Evolutionary conservation across 30 jellyfish, hydroid and myxozoan genomes (phyloP).

Genomic region (Aurelia aurita complex sp. Pacific): DNA sequence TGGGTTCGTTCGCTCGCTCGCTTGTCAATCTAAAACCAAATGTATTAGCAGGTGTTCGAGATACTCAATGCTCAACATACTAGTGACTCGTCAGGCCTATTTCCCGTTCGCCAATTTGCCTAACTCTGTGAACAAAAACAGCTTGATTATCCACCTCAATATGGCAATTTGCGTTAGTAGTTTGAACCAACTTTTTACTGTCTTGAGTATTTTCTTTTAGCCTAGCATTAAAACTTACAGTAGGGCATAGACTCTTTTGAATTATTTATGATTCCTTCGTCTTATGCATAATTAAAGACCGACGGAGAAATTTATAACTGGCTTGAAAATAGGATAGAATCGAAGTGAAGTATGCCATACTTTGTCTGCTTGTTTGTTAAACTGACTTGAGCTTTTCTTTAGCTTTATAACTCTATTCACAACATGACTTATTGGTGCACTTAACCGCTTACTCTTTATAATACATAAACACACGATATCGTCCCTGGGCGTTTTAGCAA

Average conservation of each 20-base stretch:
- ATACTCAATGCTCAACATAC: too few species aligned
- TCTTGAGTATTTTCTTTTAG: slow-evolving; percentile 12
- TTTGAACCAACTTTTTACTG: slow-evolving; percentile 30
- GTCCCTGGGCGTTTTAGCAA: too few species aligned
- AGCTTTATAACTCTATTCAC: not conserved
- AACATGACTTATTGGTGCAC: too few species aligned
- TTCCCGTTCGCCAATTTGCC: not conserved
- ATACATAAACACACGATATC: too few species aligned
- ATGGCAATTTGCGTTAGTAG: not conserved
- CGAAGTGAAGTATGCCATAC: not conserved
- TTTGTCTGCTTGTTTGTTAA: not conserved
- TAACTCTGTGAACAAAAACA: not conserved
- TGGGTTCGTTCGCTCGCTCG: not conserved
- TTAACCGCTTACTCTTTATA: too few species aligned
- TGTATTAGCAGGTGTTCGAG: too few species aligned
- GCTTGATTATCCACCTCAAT: not conserved
- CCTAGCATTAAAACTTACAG: slow-evolving; percentile 30
- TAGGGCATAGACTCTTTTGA: slow-evolving; percentile 54
- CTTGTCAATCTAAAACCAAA: too few species aligned
- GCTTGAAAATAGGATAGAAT: slow-evolving; percentile 40
- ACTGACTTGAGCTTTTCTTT: not conserved
- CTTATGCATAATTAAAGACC: slow-evolving; percentile 60
- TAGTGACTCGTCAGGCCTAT: not conserved
- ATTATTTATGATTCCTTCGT: slow-evolving; percentile 50
- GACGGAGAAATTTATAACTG: slow-evolving; percentile 40